These are phyloP conservation scores for Plotosus lineatus DNA, from an alignment of 2,113 vertebrate genomes.

Conservation along the genomic window DNA sequence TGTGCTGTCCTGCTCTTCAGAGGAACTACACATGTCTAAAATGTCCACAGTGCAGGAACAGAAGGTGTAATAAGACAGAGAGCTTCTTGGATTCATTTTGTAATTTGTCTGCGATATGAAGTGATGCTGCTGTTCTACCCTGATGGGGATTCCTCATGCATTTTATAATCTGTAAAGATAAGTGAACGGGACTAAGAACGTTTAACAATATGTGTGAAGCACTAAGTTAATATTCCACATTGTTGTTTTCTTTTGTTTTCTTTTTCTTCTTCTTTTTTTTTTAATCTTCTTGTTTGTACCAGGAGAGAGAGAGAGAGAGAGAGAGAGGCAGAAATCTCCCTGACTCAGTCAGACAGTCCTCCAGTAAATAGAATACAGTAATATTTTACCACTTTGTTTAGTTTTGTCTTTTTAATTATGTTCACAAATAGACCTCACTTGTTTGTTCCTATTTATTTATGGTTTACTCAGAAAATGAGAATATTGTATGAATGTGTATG, in stretches of 20 bases:
- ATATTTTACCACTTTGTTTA: constrained; percentile 80
- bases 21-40: constrained; percentile 72
- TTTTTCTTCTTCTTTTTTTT: not conserved
- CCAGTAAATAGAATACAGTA: constrained; percentile 81
- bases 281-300: not conserved
- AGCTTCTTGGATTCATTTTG: constrained; percentile 56
- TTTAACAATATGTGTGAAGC: constrained; percentile 69
- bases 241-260: constrained; percentile 43
- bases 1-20: constrained; percentile 83
- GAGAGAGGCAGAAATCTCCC: constrained; percentile 60
- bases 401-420: constrained; percentile 83
- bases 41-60: constrained; percentile 59
- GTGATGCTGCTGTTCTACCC: constrained; percentile 75
- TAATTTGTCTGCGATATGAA: constrained; percentile 77
- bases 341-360: constrained; percentile 75
- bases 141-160: constrained; percentile 66
- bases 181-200: constrained; percentile 64
- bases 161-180: constrained; percentile 70
- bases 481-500: constrained; percentile 73
- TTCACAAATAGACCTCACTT: constrained; percentile 98
- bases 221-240: constrained; percentile 65
- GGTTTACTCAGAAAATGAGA: constrained; percentile 82
- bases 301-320: constrained; percentile 39
- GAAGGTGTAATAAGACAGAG: constrained; percentile 46
- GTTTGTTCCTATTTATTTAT: constrained; percentile 99